Percentiles rank a stretch among this genome's conserved stretches.
Evolutionary conservation across 1,140 invertebrate species (phyloP).

Genomic region (Stegodyphus dumicola): DNA sequence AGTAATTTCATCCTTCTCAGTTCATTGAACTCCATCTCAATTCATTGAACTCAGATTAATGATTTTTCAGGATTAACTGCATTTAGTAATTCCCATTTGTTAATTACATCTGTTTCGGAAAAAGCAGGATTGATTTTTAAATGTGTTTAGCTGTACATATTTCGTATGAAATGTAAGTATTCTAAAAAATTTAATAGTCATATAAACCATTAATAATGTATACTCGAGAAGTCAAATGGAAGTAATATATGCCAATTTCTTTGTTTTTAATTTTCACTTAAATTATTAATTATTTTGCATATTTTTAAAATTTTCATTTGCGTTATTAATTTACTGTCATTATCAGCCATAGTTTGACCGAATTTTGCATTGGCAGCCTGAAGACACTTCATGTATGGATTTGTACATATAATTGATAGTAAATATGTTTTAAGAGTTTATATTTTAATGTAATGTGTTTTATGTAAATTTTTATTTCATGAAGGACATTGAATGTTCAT

Average conservation of each 20-base stretch:
- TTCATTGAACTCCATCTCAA: background rate
- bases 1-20: too few relatives aligned
- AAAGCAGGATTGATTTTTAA: too few relatives aligned
- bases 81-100: background rate
- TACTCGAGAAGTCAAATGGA: background rate
- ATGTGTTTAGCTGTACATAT: too few relatives aligned
- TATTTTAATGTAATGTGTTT: slow-evolving; percentile 51
- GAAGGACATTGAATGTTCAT: too few relatives aligned
- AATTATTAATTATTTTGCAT: background rate
- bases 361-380: slow-evolving; percentile 9
- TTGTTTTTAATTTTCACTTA: background rate
- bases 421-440: slow-evolving; percentile 48
- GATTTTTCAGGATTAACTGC: background rate
- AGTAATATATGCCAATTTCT: too few relatives aligned
- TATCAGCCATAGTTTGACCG: background rate
- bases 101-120: background rate
- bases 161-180: too few relatives aligned
- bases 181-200: too few relatives aligned
- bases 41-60: background rate
- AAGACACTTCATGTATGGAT: slow-evolving; percentile 30
- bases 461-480: slow-evolving; percentile 32
- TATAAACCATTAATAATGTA: too few relatives aligned
- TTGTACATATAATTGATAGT: slow-evolving; percentile 36
- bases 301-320: background rate
- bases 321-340: too few relatives aligned